Percentiles rank a stretch among this genome's conserved stretches.
Conservation (phyloP, 2,797 vertebrate genomes). For the Furcifer pardalis region DNA sequence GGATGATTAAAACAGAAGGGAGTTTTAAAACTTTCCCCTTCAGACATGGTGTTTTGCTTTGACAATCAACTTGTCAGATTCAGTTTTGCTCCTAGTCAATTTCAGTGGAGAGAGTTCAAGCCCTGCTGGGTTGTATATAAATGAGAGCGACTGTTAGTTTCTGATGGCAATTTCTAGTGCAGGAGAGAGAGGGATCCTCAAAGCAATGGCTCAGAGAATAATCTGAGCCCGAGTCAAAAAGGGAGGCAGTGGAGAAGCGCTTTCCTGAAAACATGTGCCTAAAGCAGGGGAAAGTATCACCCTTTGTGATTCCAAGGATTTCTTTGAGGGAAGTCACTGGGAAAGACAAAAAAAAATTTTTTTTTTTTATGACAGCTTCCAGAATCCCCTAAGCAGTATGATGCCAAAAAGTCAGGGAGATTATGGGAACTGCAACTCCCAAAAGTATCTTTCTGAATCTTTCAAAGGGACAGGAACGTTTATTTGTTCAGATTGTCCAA, state of each 20-base stretch:
- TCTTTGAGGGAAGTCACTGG: neutral
- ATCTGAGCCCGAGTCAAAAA: neutral
- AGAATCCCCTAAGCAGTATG: no score
- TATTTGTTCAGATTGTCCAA: neutral
- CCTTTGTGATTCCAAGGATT: neutral
- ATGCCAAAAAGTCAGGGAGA: no score
- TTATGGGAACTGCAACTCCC: no score
- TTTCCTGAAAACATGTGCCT: neutral
- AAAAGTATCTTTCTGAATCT: no score
- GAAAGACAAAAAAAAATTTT: neutral
- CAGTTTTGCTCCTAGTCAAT: conserved; percentile 35
- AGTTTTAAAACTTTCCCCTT: conserved; percentile 26
- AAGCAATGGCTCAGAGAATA: neutral
- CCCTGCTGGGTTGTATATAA: conserved; percentile 39
- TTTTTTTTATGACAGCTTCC: no score
- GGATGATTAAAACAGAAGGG: conserved; percentile 26
- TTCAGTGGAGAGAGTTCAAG: conserved; percentile 34
- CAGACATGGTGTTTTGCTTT: conserved; percentile 16
- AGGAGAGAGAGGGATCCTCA: neutral
- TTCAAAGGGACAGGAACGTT: no score
- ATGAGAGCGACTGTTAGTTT: conserved; percentile 21
- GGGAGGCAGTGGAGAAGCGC: neutral
- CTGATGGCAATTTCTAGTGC: neutral
- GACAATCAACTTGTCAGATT: conserved; percentile 29
- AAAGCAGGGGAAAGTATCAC: no score